Conservation (phyloP, 92 coral and sea anemone species). For the Meandrina meandrites region DNA sequence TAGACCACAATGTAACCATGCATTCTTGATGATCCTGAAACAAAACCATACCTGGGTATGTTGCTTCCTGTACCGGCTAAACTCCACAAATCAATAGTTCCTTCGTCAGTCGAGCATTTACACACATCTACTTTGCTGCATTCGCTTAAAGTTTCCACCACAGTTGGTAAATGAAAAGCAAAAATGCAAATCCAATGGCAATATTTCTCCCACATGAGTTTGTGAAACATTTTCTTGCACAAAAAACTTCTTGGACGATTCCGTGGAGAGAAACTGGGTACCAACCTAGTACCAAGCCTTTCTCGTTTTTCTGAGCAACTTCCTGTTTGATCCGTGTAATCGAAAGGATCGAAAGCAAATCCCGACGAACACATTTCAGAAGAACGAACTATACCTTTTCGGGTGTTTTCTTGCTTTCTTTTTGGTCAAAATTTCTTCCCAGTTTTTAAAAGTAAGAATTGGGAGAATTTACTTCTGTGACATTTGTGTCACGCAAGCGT, state of each 20-base stretch:
- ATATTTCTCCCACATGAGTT: background rate
- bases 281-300: background rate
- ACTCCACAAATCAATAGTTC: constrained; percentile 66
- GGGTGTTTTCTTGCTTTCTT: no score
- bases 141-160: constrained; percentile 40
- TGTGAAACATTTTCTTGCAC: background rate
- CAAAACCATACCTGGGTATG: constrained; percentile 56
- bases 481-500: background rate
- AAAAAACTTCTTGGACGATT: background rate
- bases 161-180: background rate
- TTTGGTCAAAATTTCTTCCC: no score
- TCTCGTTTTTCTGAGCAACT: no score
- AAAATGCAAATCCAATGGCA: background rate
- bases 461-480: no score
- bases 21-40: no score
- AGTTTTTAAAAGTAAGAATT: no score
- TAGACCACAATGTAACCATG: no score
- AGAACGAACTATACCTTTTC: no score
- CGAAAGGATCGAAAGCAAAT: no score
- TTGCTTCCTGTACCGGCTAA: constrained; percentile 46
- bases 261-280: background rate
- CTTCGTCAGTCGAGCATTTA: constrained; percentile 70
- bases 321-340: no score
- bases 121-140: constrained; percentile 63
- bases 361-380: no score